phyloP scores from a whole-genome alignment of 2,113 vertebrate genomes.

The Phrynocephalus versicolor region DNA sequence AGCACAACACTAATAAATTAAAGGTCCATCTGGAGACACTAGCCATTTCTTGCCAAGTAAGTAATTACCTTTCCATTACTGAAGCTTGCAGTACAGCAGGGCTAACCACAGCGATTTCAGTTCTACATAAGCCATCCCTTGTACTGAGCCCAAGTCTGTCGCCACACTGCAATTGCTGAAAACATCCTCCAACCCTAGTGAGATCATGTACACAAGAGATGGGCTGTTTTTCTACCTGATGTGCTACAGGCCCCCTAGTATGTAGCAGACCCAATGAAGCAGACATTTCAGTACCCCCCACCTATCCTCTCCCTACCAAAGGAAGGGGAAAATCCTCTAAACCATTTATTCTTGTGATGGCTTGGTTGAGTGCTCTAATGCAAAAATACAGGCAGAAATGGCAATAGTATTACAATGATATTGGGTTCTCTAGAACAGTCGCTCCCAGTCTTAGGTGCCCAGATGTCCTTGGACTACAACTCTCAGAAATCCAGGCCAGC shows the following conservation, averaged over 20 bases:
- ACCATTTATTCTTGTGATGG: too few relatives aligned
- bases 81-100: background rate
- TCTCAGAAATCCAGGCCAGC: too few relatives aligned
- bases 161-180: background rate
- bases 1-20: background rate
- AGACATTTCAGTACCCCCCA: background rate
- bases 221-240: background rate
- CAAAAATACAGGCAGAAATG: background rate
- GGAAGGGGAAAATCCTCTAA: too few relatives aligned
- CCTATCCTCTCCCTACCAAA: background rate
- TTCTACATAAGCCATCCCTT: background rate
- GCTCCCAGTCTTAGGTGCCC: background rate
- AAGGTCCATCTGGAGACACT: background rate
- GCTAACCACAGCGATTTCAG: background rate
- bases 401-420: background rate
- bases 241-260: background rate
- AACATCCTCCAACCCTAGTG: background rate
- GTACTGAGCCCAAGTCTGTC: background rate
- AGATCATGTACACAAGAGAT: background rate
- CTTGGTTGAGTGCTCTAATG: background rate
- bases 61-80: background rate
- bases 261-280: background rate
- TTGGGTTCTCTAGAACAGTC: background rate
- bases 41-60: background rate
- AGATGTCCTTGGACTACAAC: too few relatives aligned